phyloP scores from a whole-genome alignment of 2,888 invertebrate species.

The Autographa gamma region DNA sequence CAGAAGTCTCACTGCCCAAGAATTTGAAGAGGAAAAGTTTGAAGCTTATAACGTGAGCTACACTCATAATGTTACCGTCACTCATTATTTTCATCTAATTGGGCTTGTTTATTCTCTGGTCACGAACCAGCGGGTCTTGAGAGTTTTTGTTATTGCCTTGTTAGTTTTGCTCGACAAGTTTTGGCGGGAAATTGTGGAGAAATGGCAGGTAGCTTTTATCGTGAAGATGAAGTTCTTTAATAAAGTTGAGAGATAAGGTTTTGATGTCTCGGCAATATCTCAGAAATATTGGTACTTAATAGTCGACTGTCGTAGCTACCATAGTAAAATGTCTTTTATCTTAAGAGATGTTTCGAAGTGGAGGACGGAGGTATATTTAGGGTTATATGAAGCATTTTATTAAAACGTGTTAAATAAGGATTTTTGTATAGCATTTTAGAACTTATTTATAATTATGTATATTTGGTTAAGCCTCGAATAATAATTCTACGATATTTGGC shows the following conservation, averaged over 20 bases:
- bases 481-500: too few relatives aligned
- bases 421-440: too few relatives aligned
- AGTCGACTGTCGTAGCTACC: background rate
- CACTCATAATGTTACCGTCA: conserved; percentile 20
- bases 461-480: too few relatives aligned
- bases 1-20: conserved; percentile 1
- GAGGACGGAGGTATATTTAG: too few relatives aligned
- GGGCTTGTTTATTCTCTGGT: conserved; percentile 50
- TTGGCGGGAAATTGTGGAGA: conserved; percentile 15
- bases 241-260: background rate
- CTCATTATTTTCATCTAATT: conserved; percentile 43
- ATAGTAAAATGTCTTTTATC: too few relatives aligned
- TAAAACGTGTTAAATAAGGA: too few relatives aligned
- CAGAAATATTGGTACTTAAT: background rate
- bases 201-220: background rate
- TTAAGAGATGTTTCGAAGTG: too few relatives aligned
- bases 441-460: too few relatives aligned
- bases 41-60: background rate
- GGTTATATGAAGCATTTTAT: too few relatives aligned
- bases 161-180: conserved; percentile 37
- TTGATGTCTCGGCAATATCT: background rate
- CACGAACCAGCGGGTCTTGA: conserved; percentile 45
- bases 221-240: background rate
- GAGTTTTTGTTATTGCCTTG: conserved; percentile 30
- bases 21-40: conserved; percentile 4